Conservation (phyloP, 2,888 invertebrate genomes). For the Caenorhabditis sulstoni region DNA sequence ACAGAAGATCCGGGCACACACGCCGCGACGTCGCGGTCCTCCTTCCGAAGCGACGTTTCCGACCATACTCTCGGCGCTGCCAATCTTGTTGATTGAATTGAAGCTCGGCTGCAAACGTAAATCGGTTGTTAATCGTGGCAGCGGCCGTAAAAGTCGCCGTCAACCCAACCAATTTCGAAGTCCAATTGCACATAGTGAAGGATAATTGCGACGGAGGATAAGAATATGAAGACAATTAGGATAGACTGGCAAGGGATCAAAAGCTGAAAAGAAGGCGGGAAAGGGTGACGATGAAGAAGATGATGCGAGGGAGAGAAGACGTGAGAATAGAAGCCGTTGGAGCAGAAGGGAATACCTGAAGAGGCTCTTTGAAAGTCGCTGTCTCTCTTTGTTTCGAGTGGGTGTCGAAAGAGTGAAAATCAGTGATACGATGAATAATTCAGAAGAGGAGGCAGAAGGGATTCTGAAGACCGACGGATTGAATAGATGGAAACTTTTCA, state of each 20-base stretch:
- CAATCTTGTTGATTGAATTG: conserved; percentile 41
- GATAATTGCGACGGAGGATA: conserved; percentile 9
- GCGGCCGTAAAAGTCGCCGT: conserved; percentile 1
- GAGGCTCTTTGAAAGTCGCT: conserved; percentile 1
- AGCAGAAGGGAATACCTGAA: conserved; percentile 13
- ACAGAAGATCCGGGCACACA: conserved; percentile 35
- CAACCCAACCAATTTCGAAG: conserved; percentile 16
- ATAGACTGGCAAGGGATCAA: background rate
- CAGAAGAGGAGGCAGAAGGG: background rate
- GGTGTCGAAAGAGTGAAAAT: conserved; percentile 7
- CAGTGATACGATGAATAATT: conserved; percentile 12
- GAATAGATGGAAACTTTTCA: background rate
- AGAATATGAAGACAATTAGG: background rate
- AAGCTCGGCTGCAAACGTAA: conserved; percentile 27
- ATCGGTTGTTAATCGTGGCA: background rate
- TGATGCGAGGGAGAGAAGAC: conserved; percentile 11
- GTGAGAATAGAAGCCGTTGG: conserved; percentile 6
- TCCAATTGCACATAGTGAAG: conserved; percentile 23
- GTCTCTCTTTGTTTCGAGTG: conserved; percentile 3
- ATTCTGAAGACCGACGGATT: background rate
- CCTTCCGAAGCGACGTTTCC: conserved; percentile 10
- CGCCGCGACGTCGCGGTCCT: conserved; percentile 29
- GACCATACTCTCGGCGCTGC: conserved; percentile 37
- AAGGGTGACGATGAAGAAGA: background rate
- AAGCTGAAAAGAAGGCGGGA: background rate